Conservation (phyloP, 2,113 vertebrate genomes). For the Paradisaea rubra region DNA sequence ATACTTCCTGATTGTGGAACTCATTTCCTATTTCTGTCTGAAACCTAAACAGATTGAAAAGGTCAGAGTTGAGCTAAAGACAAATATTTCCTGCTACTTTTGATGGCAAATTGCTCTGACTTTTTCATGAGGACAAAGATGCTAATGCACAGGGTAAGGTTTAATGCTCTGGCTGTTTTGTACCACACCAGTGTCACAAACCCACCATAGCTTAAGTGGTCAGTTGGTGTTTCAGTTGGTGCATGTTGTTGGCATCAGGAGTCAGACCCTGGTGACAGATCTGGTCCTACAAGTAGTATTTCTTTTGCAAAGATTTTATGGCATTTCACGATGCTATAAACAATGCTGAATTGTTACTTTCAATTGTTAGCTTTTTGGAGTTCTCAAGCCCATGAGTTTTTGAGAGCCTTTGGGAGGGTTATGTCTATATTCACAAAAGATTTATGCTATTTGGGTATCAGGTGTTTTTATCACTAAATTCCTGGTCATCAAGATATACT, state of each 20-base stretch:
- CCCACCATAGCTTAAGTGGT: background rate
- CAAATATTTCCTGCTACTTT: slow-evolving; percentile 43
- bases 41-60: slow-evolving; percentile 51
- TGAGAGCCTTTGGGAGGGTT: background rate
- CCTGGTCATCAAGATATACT: background rate
- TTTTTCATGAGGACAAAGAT: background rate
- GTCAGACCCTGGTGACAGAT: background rate
- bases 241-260: background rate
- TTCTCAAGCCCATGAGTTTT: background rate
- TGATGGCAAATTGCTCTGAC: background rate
- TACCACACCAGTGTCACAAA: background rate
- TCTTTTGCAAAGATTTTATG: background rate
- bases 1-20: slow-evolving; percentile 53
- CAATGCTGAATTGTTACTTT: background rate
- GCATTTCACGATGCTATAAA: background rate
- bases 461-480: background rate
- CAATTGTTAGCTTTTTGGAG: background rate
- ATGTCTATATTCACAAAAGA: background rate
- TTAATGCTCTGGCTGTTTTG: background rate
- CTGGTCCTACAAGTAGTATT: background rate
- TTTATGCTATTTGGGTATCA: background rate
- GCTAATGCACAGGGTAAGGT: background rate
- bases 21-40: slow-evolving; percentile 61
- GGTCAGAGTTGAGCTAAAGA: slow-evolving; percentile 48
- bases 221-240: background rate